A percentile compares a stretch with the other conserved stretches of the same genome.
Conservation (phyloP, 2,113 vertebrate species). For the Panurus biarmicus region DNA sequence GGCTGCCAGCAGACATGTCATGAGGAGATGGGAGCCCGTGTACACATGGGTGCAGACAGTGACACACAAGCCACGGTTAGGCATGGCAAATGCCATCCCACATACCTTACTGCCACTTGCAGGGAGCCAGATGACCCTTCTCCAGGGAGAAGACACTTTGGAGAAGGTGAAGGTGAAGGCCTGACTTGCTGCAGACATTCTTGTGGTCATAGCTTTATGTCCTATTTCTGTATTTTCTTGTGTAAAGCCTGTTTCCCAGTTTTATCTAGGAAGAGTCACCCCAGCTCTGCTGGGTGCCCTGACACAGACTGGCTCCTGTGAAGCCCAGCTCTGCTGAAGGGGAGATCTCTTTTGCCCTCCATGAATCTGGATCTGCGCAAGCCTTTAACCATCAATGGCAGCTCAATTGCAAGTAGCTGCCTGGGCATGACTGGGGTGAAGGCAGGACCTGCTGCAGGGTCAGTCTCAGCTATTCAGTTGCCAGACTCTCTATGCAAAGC, state of each 20-base stretch:
- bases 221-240: background rate
- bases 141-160: background rate
- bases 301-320: background rate
- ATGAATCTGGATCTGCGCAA: background rate
- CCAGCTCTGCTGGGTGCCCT: background rate
- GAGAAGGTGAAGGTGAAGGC: background rate
- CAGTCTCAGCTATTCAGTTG: fast-evolving
- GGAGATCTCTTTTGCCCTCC: fast-evolving
- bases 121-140: background rate
- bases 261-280: background rate
- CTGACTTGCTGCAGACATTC: background rate
- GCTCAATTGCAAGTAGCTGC: background rate
- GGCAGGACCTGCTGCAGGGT: background rate
- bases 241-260: background rate
- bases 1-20: background rate
- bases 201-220: background rate
- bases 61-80: background rate
- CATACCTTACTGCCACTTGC: background rate
- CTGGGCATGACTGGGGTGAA: background rate
- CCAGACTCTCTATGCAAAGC: background rate
- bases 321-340: background rate
- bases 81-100: background rate
- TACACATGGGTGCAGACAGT: background rate
- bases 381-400: background rate
- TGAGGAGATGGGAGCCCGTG: fast-evolving